A percentile compares a stretch with the other conserved stretches of the same genome.
Evolutionary conservation across 2,888 invertebrate genomes (phyloP).

Genomic region (Entomobrya proxima): DNA sequence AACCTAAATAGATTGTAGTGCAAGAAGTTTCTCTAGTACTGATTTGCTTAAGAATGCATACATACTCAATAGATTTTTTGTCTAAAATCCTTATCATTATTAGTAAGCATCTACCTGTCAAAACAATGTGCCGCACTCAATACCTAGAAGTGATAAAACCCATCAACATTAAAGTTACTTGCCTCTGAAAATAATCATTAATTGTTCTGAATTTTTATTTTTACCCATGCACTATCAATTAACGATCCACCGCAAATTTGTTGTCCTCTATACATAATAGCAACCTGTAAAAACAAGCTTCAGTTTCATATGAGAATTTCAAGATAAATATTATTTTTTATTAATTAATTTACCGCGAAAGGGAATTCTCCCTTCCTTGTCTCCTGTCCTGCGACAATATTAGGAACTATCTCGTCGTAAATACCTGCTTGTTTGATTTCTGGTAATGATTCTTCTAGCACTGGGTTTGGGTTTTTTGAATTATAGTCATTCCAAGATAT

Average conservation of each 20-base stretch:
- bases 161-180: not conserved
- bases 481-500: conserved; percentile 32
- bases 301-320: too few relatives aligned
- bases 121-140: conserved; percentile 57
- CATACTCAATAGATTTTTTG: too few relatives aligned
- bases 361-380: conserved; percentile 68
- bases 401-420: not conserved
- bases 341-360: conserved; percentile 54
- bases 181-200: not conserved
- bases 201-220: too few relatives aligned
- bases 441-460: not conserved
- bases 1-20: not conserved
- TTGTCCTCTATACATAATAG: conserved; percentile 47
- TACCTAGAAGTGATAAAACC: conserved; percentile 19
- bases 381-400: conserved; percentile 16
- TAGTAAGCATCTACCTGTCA: conserved; percentile 24
- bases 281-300: conserved; percentile 42
- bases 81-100: too few relatives aligned
- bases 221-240: conserved; percentile 51
- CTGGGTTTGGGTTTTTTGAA: not conserved
- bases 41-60: too few relatives aligned
- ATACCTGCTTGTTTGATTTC: conserved; percentile 12
- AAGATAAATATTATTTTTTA: too few relatives aligned
- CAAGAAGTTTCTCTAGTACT: too few relatives aligned
- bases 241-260: conserved; percentile 69